Conservation (phyloP, 2,888 invertebrate species). For the Plusia festucae region DNA sequence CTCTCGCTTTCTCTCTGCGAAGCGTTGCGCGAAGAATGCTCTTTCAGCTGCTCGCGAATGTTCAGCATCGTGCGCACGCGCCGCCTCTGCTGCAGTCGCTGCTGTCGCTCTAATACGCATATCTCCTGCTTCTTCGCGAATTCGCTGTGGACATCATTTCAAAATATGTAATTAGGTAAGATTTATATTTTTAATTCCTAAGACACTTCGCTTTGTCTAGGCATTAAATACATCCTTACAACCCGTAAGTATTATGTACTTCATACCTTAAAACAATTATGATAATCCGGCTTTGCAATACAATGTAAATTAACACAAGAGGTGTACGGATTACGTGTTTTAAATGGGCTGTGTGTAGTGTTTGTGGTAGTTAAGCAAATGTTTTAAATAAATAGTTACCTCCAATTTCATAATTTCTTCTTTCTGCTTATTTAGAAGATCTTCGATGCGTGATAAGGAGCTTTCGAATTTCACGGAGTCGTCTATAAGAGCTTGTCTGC, state of each 20-base stretch:
- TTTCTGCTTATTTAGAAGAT: slow-evolving; percentile 91
- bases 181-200: no score
- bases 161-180: no score
- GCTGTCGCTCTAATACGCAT: slow-evolving; percentile 92
- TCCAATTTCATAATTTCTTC: slow-evolving; percentile 93
- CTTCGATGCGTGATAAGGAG: slow-evolving; percentile 92
- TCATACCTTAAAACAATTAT: no score
- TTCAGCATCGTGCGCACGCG: slow-evolving; percentile 91
- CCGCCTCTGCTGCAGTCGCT: slow-evolving; percentile 92
- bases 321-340: no score
- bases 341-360: no score
- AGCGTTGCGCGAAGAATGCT: slow-evolving; percentile 91
- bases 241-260: neutral
- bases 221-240: no score
- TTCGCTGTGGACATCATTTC: slow-evolving; percentile 78
- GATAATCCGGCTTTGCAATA: no score
- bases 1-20: slow-evolving; percentile 92
- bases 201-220: no score
- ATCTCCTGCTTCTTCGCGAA: slow-evolving; percentile 93
- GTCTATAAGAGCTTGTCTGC: slow-evolving; percentile 90
- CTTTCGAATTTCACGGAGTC: slow-evolving; percentile 93
- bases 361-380: no score
- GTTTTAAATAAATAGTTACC: slow-evolving; percentile 73
- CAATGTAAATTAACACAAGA: no score
- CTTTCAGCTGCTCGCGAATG: slow-evolving; percentile 91